Evolutionary conservation across 2,888 invertebrate species (phyloP).

Genomic region (Nymphalis urticae): DNA sequence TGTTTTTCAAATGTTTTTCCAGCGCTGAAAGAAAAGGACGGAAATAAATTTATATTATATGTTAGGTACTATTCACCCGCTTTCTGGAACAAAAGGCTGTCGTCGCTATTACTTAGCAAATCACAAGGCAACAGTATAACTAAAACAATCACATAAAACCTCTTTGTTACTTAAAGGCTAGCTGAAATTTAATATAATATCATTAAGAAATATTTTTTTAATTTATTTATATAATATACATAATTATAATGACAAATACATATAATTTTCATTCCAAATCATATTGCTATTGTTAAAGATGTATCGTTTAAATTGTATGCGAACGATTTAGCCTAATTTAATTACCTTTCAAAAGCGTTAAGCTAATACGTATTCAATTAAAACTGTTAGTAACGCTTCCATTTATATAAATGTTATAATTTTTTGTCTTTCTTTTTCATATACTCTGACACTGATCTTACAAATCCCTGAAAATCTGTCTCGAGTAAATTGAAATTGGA

Average conservation of each 20-base stretch:
- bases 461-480: conserved; percentile 80
- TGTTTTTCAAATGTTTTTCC: background rate
- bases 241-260: too few relatives aligned
- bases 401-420: too few relatives aligned
- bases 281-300: too few relatives aligned
- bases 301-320: too few relatives aligned
- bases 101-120: conserved; percentile 67
- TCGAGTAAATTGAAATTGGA: conserved; percentile 82
- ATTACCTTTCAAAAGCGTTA: too few relatives aligned
- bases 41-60: conserved; percentile 21
- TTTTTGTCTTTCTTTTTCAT: conserved; percentile 32
- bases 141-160: conserved; percentile 38
- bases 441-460: conserved; percentile 57
- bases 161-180: background rate
- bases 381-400: too few relatives aligned
- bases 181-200: background rate
- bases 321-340: too few relatives aligned
- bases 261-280: too few relatives aligned
- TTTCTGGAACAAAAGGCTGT: conserved; percentile 68
- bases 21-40: conserved; percentile 14
- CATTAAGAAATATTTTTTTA: background rate
- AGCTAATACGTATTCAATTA: too few relatives aligned
- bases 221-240: too few relatives aligned
- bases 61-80: conserved; percentile 18
- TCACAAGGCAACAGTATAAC: conserved; percentile 49